Percentiles rank a stretch among this genome's conserved stretches.
These are phyloP conservation scores for Tachina fera DNA, from an alignment of 2,888 invertebrate species.

Conservation along the genomic window DNA sequence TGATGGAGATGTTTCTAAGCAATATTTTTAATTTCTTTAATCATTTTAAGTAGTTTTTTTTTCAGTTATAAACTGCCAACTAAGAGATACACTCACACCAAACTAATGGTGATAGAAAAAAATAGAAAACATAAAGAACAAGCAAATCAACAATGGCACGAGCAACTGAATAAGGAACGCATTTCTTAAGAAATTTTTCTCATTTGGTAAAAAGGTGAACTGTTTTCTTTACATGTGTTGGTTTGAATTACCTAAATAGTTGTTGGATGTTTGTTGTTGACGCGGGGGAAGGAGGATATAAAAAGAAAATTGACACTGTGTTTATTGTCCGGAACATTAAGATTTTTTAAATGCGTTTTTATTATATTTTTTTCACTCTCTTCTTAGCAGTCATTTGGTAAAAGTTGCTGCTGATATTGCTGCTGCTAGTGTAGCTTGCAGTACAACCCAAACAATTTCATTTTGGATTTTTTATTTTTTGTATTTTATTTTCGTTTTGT, in stretches of 20 bases:
- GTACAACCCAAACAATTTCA: conserved; percentile 50
- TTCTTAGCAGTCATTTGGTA: conserved; percentile 8
- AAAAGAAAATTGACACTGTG: conserved; percentile 67
- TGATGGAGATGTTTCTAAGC: conserved; percentile 53
- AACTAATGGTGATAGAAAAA: conserved; percentile 39
- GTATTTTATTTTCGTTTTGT: conserved; percentile 20
- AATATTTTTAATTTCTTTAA: conserved; percentile 75
- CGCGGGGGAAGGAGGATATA: conserved; percentile 7
- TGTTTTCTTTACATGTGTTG: conserved; percentile 27
- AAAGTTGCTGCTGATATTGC: conserved; percentile 9
- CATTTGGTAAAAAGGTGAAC: conserved; percentile 50
- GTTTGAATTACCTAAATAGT: conserved; percentile 53
- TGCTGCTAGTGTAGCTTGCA: background rate
- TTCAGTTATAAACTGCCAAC: conserved; percentile 57
- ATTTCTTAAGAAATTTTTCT: conserved; percentile 49
- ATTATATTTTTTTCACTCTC: conserved; percentile 11
- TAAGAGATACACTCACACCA: conserved; percentile 31
- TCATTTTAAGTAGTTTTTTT: conserved; percentile 73
- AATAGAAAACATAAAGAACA: background rate
- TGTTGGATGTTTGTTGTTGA: conserved; percentile 7
- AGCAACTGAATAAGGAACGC: conserved; percentile 23
- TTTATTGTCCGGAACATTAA: conserved; percentile 72
- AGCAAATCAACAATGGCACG: conserved; percentile 30
- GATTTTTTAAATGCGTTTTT: conserved; percentile 58
- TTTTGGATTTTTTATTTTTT: conserved; percentile 37